Conservation (phyloP, 2,888 invertebrate species). For the Caenorhabditis imperialis region DNA sequence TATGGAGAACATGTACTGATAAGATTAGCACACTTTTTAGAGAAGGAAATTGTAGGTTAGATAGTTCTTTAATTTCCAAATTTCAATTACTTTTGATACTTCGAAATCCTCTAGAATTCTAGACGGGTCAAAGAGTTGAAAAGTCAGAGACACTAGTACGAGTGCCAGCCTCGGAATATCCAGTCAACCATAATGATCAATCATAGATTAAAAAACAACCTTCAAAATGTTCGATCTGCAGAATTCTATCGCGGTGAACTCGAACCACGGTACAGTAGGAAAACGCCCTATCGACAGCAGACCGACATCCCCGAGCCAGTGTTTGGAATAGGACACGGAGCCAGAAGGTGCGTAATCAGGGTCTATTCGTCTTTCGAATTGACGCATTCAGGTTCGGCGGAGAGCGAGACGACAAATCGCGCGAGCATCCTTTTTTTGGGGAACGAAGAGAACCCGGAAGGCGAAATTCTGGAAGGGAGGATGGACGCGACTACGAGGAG, state of each 20-base stretch:
- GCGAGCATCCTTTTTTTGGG: conserved; percentile 40
- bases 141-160: no score
- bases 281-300: conserved; percentile 54
- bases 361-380: neutral
- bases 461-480: conserved; percentile 49
- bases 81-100: no score
- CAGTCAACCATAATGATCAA: no score
- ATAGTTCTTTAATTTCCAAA: no score
- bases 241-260: conserved; percentile 48
- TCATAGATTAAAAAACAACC: no score
- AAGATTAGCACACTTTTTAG: no score
- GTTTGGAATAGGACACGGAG: conserved; percentile 49
- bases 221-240: conserved; percentile 5
- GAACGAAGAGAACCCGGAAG: conserved; percentile 44
- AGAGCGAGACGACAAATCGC: conserved; percentile 18
- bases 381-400: conserved; percentile 22
- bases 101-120: no score
- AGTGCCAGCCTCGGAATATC: no score
- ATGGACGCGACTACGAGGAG: conserved; percentile 52
- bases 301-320: conserved; percentile 47
- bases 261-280: conserved; percentile 56
- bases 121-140: no score
- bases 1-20: no score
- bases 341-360: conserved; percentile 12
- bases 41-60: no score